Percentiles rank a stretch among this genome's conserved stretches.
phyloP scores from a whole-genome alignment of 2,888 invertebrate genomes.

The Xestia rhomboidea region DNA sequence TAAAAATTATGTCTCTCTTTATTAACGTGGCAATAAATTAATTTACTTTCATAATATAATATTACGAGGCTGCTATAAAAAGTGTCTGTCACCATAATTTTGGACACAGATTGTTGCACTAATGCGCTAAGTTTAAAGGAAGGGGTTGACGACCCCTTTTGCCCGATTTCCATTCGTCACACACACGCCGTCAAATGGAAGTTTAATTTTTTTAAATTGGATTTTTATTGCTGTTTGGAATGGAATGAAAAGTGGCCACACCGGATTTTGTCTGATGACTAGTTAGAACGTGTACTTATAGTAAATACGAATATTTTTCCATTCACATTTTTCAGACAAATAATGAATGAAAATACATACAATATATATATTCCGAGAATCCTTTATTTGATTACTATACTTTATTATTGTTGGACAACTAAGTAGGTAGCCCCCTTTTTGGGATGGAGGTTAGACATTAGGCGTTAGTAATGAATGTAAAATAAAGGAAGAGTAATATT shows the following conservation, averaged over 20 bases:
- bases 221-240: slow-evolving; percentile 84
- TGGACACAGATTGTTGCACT: slow-evolving; percentile 88
- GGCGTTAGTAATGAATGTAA: background rate
- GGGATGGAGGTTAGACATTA: background rate
- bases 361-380: background rate
- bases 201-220: slow-evolving; percentile 89
- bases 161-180: slow-evolving; percentile 87
- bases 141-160: slow-evolving; percentile 86
- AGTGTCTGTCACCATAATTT: slow-evolving; percentile 88
- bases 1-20: slow-evolving; percentile 80
- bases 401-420: background rate
- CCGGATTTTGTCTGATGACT: slow-evolving; percentile 49
- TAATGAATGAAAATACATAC: no score
- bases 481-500: background rate
- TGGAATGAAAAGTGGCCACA: slow-evolving; percentile 75
- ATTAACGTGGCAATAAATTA: slow-evolving; percentile 86
- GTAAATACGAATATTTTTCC: background rate
- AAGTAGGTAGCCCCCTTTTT: background rate
- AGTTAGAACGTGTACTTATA: slow-evolving; percentile 22
- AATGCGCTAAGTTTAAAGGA: slow-evolving; percentile 81
- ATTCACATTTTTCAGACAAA: background rate
- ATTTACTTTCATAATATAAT: slow-evolving; percentile 84
- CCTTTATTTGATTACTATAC: background rate
- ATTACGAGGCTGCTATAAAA: slow-evolving; percentile 84
- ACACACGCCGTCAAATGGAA: slow-evolving; percentile 88